phyloP scores from a whole-genome alignment of 2,888 invertebrate species.

The Tenthredo notha region DNA sequence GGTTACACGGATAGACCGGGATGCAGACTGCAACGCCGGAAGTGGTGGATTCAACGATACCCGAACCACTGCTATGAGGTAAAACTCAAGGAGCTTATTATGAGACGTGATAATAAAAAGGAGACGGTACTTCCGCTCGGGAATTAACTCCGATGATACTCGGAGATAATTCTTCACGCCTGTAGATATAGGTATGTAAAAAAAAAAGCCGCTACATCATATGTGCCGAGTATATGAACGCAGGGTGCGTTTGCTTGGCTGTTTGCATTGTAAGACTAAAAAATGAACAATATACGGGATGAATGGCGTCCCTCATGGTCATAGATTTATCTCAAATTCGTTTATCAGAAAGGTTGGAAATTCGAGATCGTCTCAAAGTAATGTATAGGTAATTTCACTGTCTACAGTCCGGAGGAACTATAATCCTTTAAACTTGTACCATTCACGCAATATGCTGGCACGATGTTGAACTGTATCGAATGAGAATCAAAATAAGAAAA shows the following conservation, averaged over 20 bases:
- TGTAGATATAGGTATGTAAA: neutral
- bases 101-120: neutral
- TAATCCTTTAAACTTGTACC: neutral
- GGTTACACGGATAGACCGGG: neutral
- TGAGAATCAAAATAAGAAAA: neutral
- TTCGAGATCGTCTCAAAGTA: neutral
- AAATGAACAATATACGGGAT: neutral
- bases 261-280: neutral
- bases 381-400: neutral
- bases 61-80: neutral
- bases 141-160: neutral
- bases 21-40: neutral
- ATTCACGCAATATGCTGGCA: neutral
- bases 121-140: neutral
- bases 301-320: no score
- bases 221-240: neutral
- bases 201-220: neutral
- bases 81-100: neutral
- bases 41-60: neutral
- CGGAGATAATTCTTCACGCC: conserved; percentile 7
- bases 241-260: neutral
- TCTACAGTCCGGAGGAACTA: neutral
- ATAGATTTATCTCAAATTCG: no score
- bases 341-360: no score
- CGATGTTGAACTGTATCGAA: neutral